Evolutionary conservation across 64 coral and sea anemone genomes (phyloP), one percentile per base, ranked within the genome.

Genomic region (Astreopora myriophthalma): DNA sequence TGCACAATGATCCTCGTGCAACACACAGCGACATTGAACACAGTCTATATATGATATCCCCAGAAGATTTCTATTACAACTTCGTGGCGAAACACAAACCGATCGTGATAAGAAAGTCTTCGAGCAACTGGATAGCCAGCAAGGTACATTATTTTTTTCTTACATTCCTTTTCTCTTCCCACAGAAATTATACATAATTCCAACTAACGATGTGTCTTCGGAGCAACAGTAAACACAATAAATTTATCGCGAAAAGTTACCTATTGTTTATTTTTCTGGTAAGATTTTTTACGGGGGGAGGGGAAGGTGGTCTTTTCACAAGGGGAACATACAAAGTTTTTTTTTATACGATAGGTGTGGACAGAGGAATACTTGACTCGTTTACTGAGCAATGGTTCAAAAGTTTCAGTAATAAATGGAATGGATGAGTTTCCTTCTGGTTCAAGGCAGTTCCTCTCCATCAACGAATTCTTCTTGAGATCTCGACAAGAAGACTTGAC

Each of bases 61-160:
- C 91, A 17, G 57, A 79, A 70, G 91, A 93, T 66, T 93, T 93
- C 29, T 93, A 93, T 76, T 87, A 69, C 73, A 93, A 85, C 36
- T 93, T 93, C 20, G 60, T 87, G 20, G 70, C 73, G 2, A 87
- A 93, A 67, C 91, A 93, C 30, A 93, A 29, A 70, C 73, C 91
- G 39, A 63, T 93, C 7, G 37, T 93, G 1, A 78, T 93, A 12
- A 87, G 68, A 69, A 76, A 48, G 49, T 36, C 61, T 0, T 82
- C 91, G 9, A 69, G 22, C 7, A 55, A 33, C 6, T 93, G 91
- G 91, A 82, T 84, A 55, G 84, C 84, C 2, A 74, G 34, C 67
- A 73, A 39, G 91, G 91, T 92, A 19, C 1, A 48, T 36, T 48
- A 25, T 5, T 6, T 31, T 48, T 30, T 12, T 52, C 11, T 19